phyloP scores from a whole-genome alignment of 2,888 invertebrate species.

The Gymnosoma rotundatum region DNA sequence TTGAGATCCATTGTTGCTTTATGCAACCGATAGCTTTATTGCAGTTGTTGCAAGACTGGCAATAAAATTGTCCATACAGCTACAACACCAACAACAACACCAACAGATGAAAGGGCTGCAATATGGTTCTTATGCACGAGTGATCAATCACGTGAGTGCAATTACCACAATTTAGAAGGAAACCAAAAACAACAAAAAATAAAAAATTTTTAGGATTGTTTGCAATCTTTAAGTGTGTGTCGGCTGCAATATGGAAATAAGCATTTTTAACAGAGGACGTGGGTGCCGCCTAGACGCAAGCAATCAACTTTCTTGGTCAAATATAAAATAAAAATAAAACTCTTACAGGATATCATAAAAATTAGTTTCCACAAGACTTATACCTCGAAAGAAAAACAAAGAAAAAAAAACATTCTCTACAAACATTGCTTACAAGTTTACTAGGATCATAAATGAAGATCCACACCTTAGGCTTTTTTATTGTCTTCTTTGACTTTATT shows the following conservation, averaged over 20 bases:
- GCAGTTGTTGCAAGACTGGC: constrained; percentile 45
- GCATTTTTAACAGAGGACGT: constrained; percentile 68
- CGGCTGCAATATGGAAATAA: constrained; percentile 22
- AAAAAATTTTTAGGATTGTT: constrained; percentile 31
- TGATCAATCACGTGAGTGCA: constrained; percentile 75
- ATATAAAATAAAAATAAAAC: constrained; percentile 19
- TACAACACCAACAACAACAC: constrained; percentile 13
- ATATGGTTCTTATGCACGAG: constrained; percentile 69
- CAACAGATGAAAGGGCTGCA: constrained; percentile 44
- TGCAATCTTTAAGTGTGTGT: constrained; percentile 33
- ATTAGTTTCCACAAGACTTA: constrained; percentile 55
- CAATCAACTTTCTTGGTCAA: constrained; percentile 63
- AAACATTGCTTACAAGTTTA: constrained; percentile 52
- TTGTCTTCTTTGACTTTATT: not conserved
- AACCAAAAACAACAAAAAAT: constrained; percentile 36
- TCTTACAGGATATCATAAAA: constrained; percentile 59
- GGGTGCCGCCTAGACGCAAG: constrained; percentile 72
- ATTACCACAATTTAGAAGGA: constrained; percentile 73
- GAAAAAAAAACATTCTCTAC: not conserved
- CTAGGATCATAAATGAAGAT: constrained; percentile 62
- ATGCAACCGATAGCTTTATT: constrained; percentile 60
- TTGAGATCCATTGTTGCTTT: constrained; percentile 65
- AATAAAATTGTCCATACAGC: constrained; percentile 49
- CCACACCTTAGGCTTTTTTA: constrained; percentile 65
- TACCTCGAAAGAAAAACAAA: not conserved